Evolutionary conservation across 2,888 invertebrate genomes (phyloP), one percentile per base, ranked within the genome.

Genomic region (Operophtera brumata): DNA sequence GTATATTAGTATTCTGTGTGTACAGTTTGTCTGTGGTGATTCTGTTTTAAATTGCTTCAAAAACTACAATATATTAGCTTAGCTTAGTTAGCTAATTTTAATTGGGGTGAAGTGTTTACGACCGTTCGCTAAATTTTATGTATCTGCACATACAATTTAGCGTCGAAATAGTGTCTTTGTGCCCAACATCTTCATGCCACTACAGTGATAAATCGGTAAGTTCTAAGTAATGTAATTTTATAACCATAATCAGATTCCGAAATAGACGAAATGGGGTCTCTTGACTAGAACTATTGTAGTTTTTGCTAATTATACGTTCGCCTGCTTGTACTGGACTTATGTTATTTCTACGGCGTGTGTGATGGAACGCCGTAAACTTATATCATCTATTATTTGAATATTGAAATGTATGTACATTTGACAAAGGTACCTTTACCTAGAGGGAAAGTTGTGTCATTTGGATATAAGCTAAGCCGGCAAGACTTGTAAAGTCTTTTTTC

Each of bases 241-340:
- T 63, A 46, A 63, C 62, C 44, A 57, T 59, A 64, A 62, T 41
- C 66, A 61, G 60, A 62, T 70, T 72, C 69, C 67, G 76, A 78
- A 81, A 80, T 80, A 79, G 80, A 78, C 71, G 66, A 67, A 75
- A 73, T 76, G 69, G 69, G n/a, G 67, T 73, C 70, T 72, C 68
- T 63, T 65, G 69, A 73, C 70, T 74, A 74, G 65, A 66, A 67
- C 61, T 70, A 69, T 69, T 66, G 64, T 65, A 64, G 59, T 67
- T 66, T 57, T 69, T 69, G 60, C 65, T 65, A 66, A 70, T 68
- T 66, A 47, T 44, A 57, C 42, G 12, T 40, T 46, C 34, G 25
- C 14, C 43, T 45, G 40, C 26, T 42, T 36, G 47, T 42, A 39
- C 20, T 42, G 8, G 12, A 50, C 20, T 20, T 52, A 47, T 61